phyloP scores from a whole-genome alignment of 2,888 invertebrate genomes.

The Automeris io region DNA sequence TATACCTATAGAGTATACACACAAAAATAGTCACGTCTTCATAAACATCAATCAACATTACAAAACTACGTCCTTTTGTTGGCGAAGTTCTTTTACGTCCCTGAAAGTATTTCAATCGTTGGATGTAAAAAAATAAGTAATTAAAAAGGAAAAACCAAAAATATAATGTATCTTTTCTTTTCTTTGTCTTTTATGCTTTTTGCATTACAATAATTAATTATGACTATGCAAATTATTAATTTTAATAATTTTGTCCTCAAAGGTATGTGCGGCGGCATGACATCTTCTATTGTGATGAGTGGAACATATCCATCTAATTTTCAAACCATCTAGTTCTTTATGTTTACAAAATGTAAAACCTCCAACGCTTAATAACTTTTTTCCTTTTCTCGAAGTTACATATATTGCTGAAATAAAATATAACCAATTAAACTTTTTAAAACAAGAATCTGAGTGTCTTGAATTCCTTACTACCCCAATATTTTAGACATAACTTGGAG shows the following conservation, averaged over 20 bases:
- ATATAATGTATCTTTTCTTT: no score
- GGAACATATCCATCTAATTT: slow-evolving; percentile 25
- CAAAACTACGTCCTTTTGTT: no score
- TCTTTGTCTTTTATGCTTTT: background rate
- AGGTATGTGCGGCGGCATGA: slow-evolving; percentile 17
- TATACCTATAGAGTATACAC: no score
- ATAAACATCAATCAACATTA: no score
- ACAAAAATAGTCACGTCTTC: no score
- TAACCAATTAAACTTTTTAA: background rate
- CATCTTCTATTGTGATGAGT: slow-evolving; percentile 23
- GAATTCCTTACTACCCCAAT: no score
- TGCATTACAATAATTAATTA: background rate
- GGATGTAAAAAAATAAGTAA: no score
- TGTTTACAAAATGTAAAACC: slow-evolving; percentile 9
- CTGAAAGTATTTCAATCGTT: no score
- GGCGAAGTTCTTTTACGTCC: no score
- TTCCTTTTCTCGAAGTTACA: slow-evolving; percentile 8
- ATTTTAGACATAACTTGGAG: no score
- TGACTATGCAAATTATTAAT: slow-evolving; percentile 21
- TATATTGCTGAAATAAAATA: slow-evolving; percentile 4
- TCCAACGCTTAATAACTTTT: slow-evolving; percentile 7
- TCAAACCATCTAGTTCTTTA: slow-evolving; percentile 1
- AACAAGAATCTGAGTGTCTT: no score
- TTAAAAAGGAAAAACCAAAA: no score
- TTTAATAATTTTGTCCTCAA: slow-evolving; percentile 16